Percentiles rank a stretch among this genome's conserved stretches.
Conservation (phyloP, 2,113 vertebrate species). For the Chloropsis hardwickii region DNA sequence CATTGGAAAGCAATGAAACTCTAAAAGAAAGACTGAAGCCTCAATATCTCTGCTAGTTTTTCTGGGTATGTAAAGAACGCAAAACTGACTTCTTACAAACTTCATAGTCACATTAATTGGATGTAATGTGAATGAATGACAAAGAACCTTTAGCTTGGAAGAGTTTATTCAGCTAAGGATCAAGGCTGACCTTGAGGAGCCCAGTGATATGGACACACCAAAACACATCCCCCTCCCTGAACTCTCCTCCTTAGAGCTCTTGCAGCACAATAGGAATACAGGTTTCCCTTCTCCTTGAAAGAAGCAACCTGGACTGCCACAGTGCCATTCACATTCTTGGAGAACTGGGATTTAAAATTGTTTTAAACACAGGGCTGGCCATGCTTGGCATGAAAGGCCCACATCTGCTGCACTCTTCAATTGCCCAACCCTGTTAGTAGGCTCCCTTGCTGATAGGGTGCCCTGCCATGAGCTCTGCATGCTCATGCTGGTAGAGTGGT, state of each 20-base stretch:
- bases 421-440: accelerated
- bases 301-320: not conserved
- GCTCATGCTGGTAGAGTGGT: not conserved
- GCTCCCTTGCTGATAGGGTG: accelerated
- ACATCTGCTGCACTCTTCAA: not conserved
- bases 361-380: not conserved
- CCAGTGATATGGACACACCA: not conserved
- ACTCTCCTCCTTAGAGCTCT: not conserved
- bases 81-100: not conserved
- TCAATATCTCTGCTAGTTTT: not conserved
- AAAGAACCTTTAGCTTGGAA: not conserved
- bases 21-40: not conserved
- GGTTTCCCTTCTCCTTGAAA: not conserved
- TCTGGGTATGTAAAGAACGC: not conserved
- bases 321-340: not conserved
- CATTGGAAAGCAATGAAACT: not conserved
- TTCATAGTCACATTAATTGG: not conserved
- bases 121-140: not conserved
- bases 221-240: accelerated
- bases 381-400: not conserved
- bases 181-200: not conserved
- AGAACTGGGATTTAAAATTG: not conserved
- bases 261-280: accelerated
- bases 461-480: not conserved
- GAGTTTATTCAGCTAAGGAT: not conserved